Conservation (phyloP, 2,797 vertebrate species). For the Salarias fasciatus region DNA sequence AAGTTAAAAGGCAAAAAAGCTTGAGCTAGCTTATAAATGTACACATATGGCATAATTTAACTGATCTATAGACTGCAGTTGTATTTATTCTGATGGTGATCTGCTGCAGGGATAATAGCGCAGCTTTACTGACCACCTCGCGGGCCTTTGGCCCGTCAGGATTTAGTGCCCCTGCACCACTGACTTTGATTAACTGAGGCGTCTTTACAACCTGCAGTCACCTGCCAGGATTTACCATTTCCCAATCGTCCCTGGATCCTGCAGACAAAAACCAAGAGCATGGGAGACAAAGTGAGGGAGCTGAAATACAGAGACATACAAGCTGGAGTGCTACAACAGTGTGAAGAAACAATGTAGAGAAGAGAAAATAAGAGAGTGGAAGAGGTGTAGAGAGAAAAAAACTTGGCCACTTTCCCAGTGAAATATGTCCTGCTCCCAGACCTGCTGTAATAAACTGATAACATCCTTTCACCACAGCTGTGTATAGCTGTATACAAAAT, state of each 20-base stretch:
- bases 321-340: slow-evolving; percentile 10
- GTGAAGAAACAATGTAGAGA: slow-evolving; percentile 28
- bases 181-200: slow-evolving; percentile 65
- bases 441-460: slow-evolving; percentile 50
- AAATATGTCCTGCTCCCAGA: slow-evolving; percentile 31
- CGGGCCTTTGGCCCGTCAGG: slow-evolving; percentile 49
- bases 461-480: slow-evolving; percentile 38
- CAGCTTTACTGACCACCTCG: slow-evolving; percentile 36
- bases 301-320: slow-evolving; percentile 20
- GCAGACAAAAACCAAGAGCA: slow-evolving; percentile 15
- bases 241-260: slow-evolving; percentile 29
- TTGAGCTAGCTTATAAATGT: not conserved
- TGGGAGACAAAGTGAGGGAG: not conserved
- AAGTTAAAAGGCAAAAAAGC: slow-evolving; percentile 7
- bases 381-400: slow-evolving; percentile 10
- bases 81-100: slow-evolving; percentile 24
- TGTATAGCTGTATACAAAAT: slow-evolving; percentile 24
- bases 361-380: slow-evolving; percentile 3
- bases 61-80: slow-evolving; percentile 21
- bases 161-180: slow-evolving; percentile 43
- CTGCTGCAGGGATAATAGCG: slow-evolving; percentile 33
- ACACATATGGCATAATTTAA: accelerated
- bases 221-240: slow-evolving; percentile 45
- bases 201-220: slow-evolving; percentile 43
- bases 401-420: slow-evolving; percentile 35